Evolutionary conservation across 2,888 invertebrate species (phyloP).

Genomic region (Tillus elongatus): DNA sequence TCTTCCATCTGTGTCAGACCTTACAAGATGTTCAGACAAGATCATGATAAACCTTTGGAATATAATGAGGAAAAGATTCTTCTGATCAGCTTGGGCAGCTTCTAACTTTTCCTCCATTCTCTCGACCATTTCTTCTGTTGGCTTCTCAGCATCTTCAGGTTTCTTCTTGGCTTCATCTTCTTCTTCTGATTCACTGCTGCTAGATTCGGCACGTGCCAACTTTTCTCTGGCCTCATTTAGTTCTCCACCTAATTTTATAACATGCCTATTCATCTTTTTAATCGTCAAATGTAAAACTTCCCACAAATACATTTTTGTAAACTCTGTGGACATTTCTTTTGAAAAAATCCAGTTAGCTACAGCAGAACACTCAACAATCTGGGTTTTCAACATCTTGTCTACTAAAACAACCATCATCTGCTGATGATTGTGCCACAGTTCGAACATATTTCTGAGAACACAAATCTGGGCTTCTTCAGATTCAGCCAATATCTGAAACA

Average conservation of each 20-base stretch:
- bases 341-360: slow-evolving; percentile 98
- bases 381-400: slow-evolving; percentile 95
- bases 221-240: slow-evolving; percentile 79
- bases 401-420: slow-evolving; percentile 96
- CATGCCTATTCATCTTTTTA: slow-evolving; percentile 93
- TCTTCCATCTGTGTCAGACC: slow-evolving; percentile 86
- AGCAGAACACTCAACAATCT: slow-evolving; percentile 92
- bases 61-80: slow-evolving; percentile 91
- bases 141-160: slow-evolving; percentile 48
- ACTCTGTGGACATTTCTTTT: slow-evolving; percentile 82
- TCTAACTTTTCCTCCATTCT: slow-evolving; percentile 93
- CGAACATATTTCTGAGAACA: slow-evolving; percentile 83
- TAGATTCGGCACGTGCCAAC: slow-evolving; percentile 72
- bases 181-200: slow-evolving; percentile 72
- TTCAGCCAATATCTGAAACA: slow-evolving; percentile 75
- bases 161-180: slow-evolving; percentile 37
- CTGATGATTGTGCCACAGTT: slow-evolving; percentile 91
- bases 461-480: slow-evolving; percentile 94
- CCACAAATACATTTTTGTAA: slow-evolving; percentile 93
- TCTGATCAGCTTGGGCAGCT: slow-evolving; percentile 91
- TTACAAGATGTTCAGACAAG: slow-evolving; percentile 87
- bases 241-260: slow-evolving; percentile 73
- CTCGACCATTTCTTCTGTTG: slow-evolving; percentile 80
- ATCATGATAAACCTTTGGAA: slow-evolving; percentile 98
- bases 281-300: slow-evolving; percentile 93